Evolutionary conservation across 2,113 vertebrate genomes (phyloP), one percentile per base, ranked within the genome.

Genomic region (Phalacrocorax aristotelis): DNA sequence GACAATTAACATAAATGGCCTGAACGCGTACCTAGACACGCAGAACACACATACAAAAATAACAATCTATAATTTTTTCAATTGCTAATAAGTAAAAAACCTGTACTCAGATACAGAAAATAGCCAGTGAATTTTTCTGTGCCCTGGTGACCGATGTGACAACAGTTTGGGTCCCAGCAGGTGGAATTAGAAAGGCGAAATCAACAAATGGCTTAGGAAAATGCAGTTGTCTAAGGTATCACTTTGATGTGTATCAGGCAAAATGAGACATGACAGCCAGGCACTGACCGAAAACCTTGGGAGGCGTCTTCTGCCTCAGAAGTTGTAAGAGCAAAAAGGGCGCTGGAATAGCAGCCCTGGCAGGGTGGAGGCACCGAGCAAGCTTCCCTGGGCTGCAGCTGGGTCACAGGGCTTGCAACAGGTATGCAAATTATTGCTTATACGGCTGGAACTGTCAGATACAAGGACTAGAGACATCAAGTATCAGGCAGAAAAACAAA

Each of bases 211-310:
- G 80, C 36, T 34, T 88, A 80, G 82, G 76, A 83, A 94, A 96
- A 82, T 44, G 48, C 65, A 68, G 76, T 90, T 90, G 81, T 85
- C 15, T 8, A 91, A 95, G 52, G 62, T 92, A 89, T 95, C 70
- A 2, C 34, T 54, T 96, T 93, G 89, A 95, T 52, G 18, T 42
- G 55, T 72, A 88, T 81, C 60, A 83, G 77, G 65, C 48, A 83
- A 94, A 94, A 96, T 84, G 80, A 93, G 94, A 96, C 46, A 54
- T 74, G 94, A 97, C 95, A 97, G 93, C 72, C 88, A 87, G n/a
- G 83, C 91, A 93, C 62, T 96, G 93, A 96, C 85, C 49, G 60
- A 84, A 94, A 96, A 94, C 65, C 69, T 79, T 68, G 38, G 44
- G 70, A 96, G 71, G 44, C n/a, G 48, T 17, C 78, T 97, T 97